A percentile compares a stretch with the other conserved stretches of the same genome.
phyloP scores from a whole-genome alignment of 2,797 vertebrate genomes.

The Tolypeutes matacus region DNA sequence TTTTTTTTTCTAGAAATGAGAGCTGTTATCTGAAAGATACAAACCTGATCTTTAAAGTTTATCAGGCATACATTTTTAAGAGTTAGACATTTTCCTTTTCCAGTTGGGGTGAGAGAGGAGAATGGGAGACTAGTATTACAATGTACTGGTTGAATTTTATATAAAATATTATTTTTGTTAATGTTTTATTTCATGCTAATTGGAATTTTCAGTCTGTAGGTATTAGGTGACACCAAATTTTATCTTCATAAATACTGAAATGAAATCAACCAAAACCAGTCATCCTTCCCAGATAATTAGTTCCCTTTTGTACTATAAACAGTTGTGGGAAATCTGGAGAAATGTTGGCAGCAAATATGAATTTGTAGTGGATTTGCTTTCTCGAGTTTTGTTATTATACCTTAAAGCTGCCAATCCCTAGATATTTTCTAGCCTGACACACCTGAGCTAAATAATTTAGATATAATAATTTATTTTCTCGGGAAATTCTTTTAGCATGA shows the following conservation, averaged over 20 bases:
- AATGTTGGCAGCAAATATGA: slow-evolving; percentile 23
- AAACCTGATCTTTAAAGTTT: neutral
- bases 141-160: neutral
- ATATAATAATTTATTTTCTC: neutral
- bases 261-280: neutral
- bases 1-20: slow-evolving; percentile 27
- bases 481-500: neutral
- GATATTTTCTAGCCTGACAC: neutral
- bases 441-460: slow-evolving; percentile 26
- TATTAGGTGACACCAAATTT: slow-evolving; percentile 19
- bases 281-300: neutral
- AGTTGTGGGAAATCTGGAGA: neutral
- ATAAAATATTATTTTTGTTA: slow-evolving; percentile 1
- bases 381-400: neutral
- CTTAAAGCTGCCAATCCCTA: slow-evolving; percentile 18
- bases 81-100: neutral
- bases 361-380: slow-evolving; percentile 24
- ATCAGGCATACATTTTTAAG: neutral
- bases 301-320: neutral
- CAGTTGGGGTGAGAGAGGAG: neutral
- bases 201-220: neutral
- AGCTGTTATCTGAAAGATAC: neutral
- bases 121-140: neutral
- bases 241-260: neutral
- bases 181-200: neutral